These are phyloP conservation scores for Nibea albiflora DNA, from an alignment of 2,113 vertebrate genomes.

Conservation along the genomic window DNA sequence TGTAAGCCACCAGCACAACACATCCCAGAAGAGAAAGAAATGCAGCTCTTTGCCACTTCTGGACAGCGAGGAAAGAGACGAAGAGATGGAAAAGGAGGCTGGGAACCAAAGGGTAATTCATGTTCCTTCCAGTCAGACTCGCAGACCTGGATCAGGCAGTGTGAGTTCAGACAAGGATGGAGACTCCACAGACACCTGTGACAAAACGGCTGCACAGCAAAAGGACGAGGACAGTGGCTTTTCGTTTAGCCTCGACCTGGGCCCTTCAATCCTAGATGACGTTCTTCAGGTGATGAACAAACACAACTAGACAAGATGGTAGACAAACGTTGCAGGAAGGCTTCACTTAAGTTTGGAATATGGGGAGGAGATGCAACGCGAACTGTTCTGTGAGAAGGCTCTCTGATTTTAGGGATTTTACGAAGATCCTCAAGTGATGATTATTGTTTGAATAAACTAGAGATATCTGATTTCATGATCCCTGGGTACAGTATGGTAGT, in stretches of 20 bases:
- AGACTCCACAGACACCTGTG: conserved; percentile 83
- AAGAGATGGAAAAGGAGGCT: conserved; percentile 48
- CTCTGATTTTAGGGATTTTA: conserved; percentile 11
- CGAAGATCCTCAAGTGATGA: not conserved
- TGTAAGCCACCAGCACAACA: not conserved
- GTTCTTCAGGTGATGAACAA: conserved; percentile 93
- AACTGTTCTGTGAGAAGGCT: not conserved
- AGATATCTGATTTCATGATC: not conserved
- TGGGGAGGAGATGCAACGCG: not conserved
- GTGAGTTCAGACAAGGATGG: conserved; percentile 69
- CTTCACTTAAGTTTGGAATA: not conserved
- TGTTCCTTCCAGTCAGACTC: conserved; percentile 24
- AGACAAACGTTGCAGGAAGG: not conserved
- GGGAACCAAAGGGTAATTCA: conserved; percentile 43
- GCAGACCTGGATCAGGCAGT: conserved; percentile 43
- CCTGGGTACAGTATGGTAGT: not conserved
- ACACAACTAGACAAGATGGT: conserved; percentile 73
- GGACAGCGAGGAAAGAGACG: conserved; percentile 66
- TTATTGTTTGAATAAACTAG: not conserved
- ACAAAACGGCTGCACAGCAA: conserved; percentile 48
- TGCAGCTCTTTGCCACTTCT: conserved; percentile 82
- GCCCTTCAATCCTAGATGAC: conserved; percentile 93
- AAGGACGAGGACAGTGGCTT: conserved; percentile 78
- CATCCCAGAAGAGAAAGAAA: conserved; percentile 73
- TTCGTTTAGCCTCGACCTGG: conserved; percentile 88